These are phyloP conservation scores for Drosophila sordidula DNA, from an alignment of 2,888 invertebrate species.

Conservation along the genomic window DNA sequence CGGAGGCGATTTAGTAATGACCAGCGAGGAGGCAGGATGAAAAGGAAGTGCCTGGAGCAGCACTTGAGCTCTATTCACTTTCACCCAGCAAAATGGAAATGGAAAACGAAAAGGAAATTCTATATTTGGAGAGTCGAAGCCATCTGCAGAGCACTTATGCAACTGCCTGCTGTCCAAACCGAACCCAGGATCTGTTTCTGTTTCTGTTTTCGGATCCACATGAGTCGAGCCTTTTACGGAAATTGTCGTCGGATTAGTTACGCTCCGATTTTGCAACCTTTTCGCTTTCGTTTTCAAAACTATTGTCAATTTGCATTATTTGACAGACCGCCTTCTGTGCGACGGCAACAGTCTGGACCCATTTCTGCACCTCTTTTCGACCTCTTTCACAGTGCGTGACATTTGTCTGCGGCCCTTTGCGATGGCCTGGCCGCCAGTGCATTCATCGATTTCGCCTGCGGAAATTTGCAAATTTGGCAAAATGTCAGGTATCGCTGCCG, in stretches of 20 bases:
- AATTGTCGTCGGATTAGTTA: slow-evolving; percentile 64
- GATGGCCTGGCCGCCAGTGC: slow-evolving; percentile 30
- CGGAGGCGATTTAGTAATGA: slow-evolving; percentile 64
- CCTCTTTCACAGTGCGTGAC: slow-evolving; percentile 68
- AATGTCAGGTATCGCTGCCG: slow-evolving; percentile 72
- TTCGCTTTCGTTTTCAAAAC: slow-evolving; percentile 59
- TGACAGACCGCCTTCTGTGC: slow-evolving; percentile 70
- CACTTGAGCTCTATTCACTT: slow-evolving; percentile 60
- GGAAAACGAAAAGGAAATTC: slow-evolving; percentile 42
- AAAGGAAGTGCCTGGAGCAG: slow-evolving; percentile 31
- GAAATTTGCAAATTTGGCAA: slow-evolving; percentile 66
- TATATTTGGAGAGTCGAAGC: slow-evolving; percentile 29
- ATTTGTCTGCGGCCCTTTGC: slow-evolving; percentile 37
- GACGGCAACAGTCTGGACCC: slow-evolving; percentile 15
- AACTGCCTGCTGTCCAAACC: slow-evolving; percentile 28
- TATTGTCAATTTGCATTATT: slow-evolving; percentile 80
- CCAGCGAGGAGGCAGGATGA: slow-evolving; percentile 49
- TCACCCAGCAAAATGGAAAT: slow-evolving; percentile 30
- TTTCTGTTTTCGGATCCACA: slow-evolving; percentile 20
- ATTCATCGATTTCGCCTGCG: slow-evolving; percentile 71
- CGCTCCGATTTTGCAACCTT: slow-evolving; percentile 74
- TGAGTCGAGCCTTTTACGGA: slow-evolving; percentile 32
- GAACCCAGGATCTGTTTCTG: not conserved
- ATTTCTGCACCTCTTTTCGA: slow-evolving; percentile 58
- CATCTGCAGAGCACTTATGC: slow-evolving; percentile 44